Percentiles rank a stretch among this genome's conserved stretches.
Conservation (phyloP, 2,888 invertebrate genomes). For the Habrosyne pyritoides region DNA sequence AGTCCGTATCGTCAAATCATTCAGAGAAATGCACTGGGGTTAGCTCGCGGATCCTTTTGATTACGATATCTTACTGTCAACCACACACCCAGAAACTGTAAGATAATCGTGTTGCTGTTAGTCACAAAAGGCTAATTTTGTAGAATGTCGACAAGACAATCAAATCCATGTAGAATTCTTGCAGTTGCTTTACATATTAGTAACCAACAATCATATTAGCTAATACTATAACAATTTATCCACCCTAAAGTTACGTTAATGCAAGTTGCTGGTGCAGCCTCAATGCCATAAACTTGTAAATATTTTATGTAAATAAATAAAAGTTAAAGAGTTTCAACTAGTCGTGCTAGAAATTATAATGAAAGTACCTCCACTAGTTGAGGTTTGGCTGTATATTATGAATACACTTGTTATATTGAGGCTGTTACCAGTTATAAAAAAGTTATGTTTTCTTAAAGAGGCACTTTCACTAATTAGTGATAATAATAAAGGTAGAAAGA, state of each 20-base stretch:
- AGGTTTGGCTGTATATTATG: conserved; percentile 12
- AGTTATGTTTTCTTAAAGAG: background rate
- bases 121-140: conserved; percentile 55
- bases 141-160: conserved; percentile 1
- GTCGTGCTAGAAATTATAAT: conserved; percentile 23
- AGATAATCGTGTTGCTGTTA: conserved; percentile 69
- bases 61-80: conserved; percentile 98
- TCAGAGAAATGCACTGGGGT: conserved; percentile 98
- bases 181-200: conserved; percentile 9
- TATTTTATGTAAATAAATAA: conserved; percentile 18
- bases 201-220: background rate
- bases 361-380: conserved; percentile 19
- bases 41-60: conserved; percentile 98
- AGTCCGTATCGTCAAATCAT: conserved; percentile 74
- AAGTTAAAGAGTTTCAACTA: conserved; percentile 12
- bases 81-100: conserved; percentile 98
- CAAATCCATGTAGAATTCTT: background rate
- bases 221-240: background rate
- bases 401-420: background rate
- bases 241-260: background rate
- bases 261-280: conserved; percentile 9
- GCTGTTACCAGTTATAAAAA: background rate
- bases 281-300: conserved; percentile 7
- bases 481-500: conserved; percentile 10
- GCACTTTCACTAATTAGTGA: conserved; percentile 9